Percentiles rank a stretch among this genome's conserved stretches.
Conservation (phyloP, 2,113 vertebrate genomes). For the Vulpes vulpes region DNA sequence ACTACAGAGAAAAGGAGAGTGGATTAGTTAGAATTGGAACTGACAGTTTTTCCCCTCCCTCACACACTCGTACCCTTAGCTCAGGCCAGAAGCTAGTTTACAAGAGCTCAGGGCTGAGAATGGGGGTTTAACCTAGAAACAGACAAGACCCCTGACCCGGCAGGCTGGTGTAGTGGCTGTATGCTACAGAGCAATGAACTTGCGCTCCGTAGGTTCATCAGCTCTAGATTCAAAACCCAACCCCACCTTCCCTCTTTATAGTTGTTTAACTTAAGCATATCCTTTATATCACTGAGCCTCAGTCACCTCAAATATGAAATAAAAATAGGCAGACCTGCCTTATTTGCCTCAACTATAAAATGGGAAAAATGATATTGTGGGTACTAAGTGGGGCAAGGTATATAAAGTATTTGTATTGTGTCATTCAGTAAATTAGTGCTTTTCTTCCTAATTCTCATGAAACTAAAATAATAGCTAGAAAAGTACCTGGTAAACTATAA, state of each 20-base stretch:
- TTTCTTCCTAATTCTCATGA: neutral
- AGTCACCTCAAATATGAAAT: neutral
- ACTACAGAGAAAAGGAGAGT: constrained; percentile 87
- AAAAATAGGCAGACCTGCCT: neutral
- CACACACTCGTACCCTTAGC: neutral
- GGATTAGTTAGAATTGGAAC: neutral
- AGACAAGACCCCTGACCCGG: neutral
- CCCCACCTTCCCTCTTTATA: neutral
- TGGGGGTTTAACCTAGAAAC: neutral
- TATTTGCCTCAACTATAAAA: neutral
- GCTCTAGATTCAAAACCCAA: neutral
- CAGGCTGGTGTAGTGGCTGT: neutral
- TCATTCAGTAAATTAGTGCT: neutral
- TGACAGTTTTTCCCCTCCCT: neutral
- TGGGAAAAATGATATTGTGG: neutral
- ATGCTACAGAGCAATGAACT: neutral
- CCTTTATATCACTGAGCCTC: neutral
- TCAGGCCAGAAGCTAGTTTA: neutral
- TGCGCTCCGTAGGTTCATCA: neutral
- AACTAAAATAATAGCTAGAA: neutral
- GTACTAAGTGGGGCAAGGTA: neutral
- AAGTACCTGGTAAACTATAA: neutral
- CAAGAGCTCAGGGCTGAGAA: neutral
- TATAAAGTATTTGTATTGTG: neutral
- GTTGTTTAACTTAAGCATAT: neutral